Evolutionary conservation across 64 coral and sea anemone species (phyloP).

Genomic region (Stichodactyla helianthus): DNA sequence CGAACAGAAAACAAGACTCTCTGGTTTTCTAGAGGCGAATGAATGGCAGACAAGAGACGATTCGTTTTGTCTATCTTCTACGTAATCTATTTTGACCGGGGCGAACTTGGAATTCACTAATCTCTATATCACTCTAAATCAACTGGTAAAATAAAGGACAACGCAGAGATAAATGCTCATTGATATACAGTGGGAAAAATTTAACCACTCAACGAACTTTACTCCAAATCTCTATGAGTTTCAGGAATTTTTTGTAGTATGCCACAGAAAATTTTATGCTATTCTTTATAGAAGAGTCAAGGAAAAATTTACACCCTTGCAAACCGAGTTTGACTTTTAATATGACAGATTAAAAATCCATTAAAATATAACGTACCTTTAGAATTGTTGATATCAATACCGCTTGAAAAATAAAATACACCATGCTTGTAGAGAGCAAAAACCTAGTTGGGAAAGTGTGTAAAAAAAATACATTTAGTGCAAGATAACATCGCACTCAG

Average conservation of each 20-base stretch:
- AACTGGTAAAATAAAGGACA: neutral
- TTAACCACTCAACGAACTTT: neutral
- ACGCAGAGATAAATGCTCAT: neutral
- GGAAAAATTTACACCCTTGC: neutral
- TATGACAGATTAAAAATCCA: neutral
- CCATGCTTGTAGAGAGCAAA: neutral
- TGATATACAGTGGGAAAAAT: slow-evolving; percentile 3
- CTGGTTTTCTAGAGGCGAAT: neutral
- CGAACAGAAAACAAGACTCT: neutral
- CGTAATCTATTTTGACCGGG: slow-evolving; percentile 19
- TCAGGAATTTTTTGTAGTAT: no score
- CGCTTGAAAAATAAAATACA: neutral
- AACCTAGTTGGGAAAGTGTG: neutral
- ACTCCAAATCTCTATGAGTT: neutral
- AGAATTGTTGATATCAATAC: neutral
- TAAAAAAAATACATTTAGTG: no score
- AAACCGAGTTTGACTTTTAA: neutral
- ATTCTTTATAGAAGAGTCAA: neutral
- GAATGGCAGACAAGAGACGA: neutral
- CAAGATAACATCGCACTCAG: neutral
- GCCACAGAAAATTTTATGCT: no score
- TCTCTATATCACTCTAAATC: neutral
- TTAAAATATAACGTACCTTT: neutral
- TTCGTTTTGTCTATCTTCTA: neutral
- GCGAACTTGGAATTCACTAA: neutral